phyloP scores from a whole-genome alignment of 1,140 invertebrate genomes.

The Drosophila hydei region DNA sequence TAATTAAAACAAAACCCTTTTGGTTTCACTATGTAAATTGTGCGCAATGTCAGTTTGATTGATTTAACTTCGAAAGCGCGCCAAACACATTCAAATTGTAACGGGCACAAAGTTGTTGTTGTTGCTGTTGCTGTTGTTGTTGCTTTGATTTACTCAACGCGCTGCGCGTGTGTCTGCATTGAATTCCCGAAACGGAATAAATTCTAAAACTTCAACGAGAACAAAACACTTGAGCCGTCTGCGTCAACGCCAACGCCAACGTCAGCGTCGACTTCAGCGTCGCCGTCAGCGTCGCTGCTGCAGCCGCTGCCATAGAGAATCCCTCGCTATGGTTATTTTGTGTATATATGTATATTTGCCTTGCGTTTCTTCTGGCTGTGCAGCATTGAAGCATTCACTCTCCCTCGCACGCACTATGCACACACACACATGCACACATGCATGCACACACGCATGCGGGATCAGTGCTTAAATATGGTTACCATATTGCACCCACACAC shows the following conservation, averaged over 20 bases:
- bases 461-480: slow-evolving; percentile 77
- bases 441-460: slow-evolving; percentile 51
- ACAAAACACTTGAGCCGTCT: slow-evolving; percentile 67
- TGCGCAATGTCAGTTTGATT: slow-evolving; percentile 45
- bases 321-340: slow-evolving; percentile 65
- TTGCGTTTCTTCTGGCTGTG: slow-evolving; percentile 56
- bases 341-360: slow-evolving; percentile 44
- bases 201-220: slow-evolving; percentile 82
- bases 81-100: slow-evolving; percentile 56
- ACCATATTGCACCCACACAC: slow-evolving; percentile 76
- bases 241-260: slow-evolving; percentile 29
- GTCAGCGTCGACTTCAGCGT: slow-evolving; percentile 3
- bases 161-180: slow-evolving; percentile 79
- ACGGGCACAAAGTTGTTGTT: slow-evolving; percentile 38
- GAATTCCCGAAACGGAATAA: slow-evolving; percentile 83
- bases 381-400: slow-evolving; percentile 54
- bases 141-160: slow-evolving; percentile 33
- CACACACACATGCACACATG: slow-evolving; percentile 12
- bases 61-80: slow-evolving; percentile 47
- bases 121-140: slow-evolving; percentile 26
- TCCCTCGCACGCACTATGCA: slow-evolving; percentile 45
- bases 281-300: slow-evolving; percentile 1
- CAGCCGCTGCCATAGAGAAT: slow-evolving; percentile 61
- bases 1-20: slow-evolving; percentile 31
- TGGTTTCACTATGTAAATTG: slow-evolving; percentile 39